A percentile compares a stretch with the other conserved stretches of the same genome.
Evolutionary conservation across 2,113 vertebrate genomes (phyloP).

Genomic region (Aspidoscelis tigris): DNA sequence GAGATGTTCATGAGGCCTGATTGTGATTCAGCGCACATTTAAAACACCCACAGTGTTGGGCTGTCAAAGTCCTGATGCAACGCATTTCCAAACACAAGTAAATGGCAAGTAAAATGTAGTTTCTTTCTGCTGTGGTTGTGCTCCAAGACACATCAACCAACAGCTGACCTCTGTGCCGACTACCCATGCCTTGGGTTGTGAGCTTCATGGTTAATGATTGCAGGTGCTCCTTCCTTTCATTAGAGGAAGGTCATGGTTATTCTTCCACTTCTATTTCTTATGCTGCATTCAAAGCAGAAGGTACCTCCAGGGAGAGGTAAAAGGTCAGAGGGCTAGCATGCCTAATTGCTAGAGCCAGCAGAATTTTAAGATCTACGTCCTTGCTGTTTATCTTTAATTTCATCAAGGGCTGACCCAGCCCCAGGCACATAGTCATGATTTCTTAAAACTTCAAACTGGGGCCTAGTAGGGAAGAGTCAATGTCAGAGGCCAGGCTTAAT

Average conservation of each 20-base stretch:
- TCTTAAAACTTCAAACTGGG: conserved; percentile 13
- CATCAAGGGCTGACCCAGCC: conserved; percentile 35
- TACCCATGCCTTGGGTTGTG: not conserved
- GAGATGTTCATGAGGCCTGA: not conserved
- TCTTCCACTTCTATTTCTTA: conserved; percentile 40
- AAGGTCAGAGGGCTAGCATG: conserved; percentile 38
- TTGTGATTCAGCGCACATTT: not conserved
- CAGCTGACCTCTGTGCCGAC: not conserved
- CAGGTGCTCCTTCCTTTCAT: not conserved
- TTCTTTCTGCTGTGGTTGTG: conserved; percentile 6
- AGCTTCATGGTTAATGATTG: conserved; percentile 34
- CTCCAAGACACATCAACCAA: conserved; percentile 22
- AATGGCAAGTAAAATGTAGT: conserved; percentile 14
- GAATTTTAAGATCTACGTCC: conserved; percentile 53
- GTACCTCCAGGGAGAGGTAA: conserved; percentile 38
- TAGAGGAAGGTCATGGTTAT: conserved; percentile 14
- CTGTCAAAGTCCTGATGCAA: not conserved
- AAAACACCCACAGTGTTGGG: not conserved
- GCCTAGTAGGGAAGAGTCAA: not conserved
- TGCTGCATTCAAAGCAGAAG: conserved; percentile 17
- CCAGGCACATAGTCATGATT: conserved; percentile 21
- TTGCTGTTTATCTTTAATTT: conserved; percentile 43
- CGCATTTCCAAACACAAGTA: not conserved
- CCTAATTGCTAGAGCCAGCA: conserved; percentile 54
- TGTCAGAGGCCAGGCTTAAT: not conserved